A percentile compares a stretch with the other conserved stretches of the same genome.
phyloP scores from a whole-genome alignment of 1,140 invertebrate species.

The Tigriopus japonicus region DNA sequence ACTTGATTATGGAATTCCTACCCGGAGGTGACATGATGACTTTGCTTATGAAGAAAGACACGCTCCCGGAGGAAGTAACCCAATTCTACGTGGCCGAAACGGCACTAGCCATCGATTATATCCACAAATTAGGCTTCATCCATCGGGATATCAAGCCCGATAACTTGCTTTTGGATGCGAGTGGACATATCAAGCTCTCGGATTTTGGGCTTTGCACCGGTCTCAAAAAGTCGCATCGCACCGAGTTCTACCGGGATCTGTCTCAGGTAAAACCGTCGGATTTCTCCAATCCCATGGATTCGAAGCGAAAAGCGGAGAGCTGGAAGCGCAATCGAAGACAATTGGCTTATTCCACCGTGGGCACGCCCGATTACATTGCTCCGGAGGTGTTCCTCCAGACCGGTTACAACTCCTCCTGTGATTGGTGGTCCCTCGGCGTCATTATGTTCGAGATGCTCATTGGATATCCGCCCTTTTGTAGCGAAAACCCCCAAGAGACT shows the following conservation, averaged over 20 bases:
- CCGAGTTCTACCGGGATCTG: constrained; percentile 96
- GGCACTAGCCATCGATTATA: constrained; percentile 93
- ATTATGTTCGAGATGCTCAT: constrained; percentile 99
- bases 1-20: constrained; percentile 99
- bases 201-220: constrained; percentile 99
- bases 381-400: constrained; percentile 49
- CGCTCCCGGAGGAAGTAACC: constrained; percentile 90
- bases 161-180: constrained; percentile 88
- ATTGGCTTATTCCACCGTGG: constrained; percentile 85
- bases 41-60: constrained; percentile 97
- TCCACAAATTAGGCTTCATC: constrained; percentile 98
- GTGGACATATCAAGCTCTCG: constrained; percentile 94
- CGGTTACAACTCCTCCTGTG: constrained; percentile 75
- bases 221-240: constrained; percentile 94
- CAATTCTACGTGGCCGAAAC: constrained; percentile 99
- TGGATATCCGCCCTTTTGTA: constrained; percentile 98
- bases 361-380: constrained; percentile 99
- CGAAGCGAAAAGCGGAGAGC: constrained; percentile 85
- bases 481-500: constrained; percentile 97
- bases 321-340: constrained; percentile 92
- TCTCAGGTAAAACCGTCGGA: constrained; percentile 76
- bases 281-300: constrained; percentile 56
- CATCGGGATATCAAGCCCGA: constrained; percentile 98
- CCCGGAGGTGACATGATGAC: constrained; percentile 99
- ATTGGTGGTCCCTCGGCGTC: constrained; percentile 98